Evolutionary conservation across 2,113 vertebrate genomes (phyloP), one percentile per base, ranked within the genome.

Genomic region (Clarias magur): DNA sequence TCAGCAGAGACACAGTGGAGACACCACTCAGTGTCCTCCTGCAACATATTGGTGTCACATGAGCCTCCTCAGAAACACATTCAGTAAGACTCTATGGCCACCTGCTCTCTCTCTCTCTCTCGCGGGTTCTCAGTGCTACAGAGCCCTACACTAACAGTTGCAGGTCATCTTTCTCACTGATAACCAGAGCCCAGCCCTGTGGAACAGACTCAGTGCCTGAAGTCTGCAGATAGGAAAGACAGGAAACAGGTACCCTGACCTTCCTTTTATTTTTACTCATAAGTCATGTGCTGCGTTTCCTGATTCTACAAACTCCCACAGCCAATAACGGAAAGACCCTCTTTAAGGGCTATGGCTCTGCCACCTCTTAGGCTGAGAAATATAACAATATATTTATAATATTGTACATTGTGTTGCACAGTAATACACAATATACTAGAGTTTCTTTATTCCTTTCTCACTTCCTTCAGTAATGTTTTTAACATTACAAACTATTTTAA

Each of bases 1-100:
- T 93, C 93, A 91, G 80, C 17, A 59, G 53, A 65, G 11, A 30
- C 80, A 27, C 75, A 88, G 78, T 89, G 91, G 91, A 38, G 62
- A 57, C 42, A 82, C 21, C 34, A 16, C 76, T 76, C 87, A 84
- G 88, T 86, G 5, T 80, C 59, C n/a, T 57, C 75, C 54, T 56
- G 13, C 38, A 54, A 53, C 34, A 42, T 72, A 78, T 67, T 48
- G 30, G 89, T 70, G 54, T 48, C 68, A 70, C 63, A 63, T 68
- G 62, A 30, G 60, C 25, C 86, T 79, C 53, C 65, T 87, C 87
- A 89, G 42, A 83, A 70, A 80, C 70, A 85, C 80, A 48, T 17
- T 25, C 4, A 38, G 34, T 3, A 38, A 38, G 1, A 48, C 12
- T 48, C 62, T 63, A 7, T 63, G 19, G 27, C 63, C 38, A 16